Base-by-base conservation (phyloP, 2,888 invertebrate species). In the Gisinianus flammeolus region DNA sequence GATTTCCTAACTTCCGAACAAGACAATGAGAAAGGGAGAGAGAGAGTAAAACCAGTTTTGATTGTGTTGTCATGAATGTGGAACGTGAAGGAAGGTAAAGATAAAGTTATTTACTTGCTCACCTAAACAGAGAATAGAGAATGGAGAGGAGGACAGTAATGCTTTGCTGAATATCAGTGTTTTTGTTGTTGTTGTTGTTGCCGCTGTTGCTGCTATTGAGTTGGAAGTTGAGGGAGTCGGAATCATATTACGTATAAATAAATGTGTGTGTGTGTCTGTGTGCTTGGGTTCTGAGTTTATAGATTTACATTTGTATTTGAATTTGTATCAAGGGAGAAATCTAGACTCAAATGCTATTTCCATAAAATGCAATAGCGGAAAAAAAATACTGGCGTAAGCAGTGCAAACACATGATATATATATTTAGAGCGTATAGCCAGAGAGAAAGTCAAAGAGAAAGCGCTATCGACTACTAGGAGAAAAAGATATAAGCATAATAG, bases 321-420 rank as follows among this genome's bases (percentile, higher is more conserved):
- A 44, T 70, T 70, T 70, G 22, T 26, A 70, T 28, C 69, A 70
- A 70, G 69, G 69, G 69, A 70, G 69, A 52, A 70, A 70, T 70
- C 66, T n/a, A 66, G 30, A n/a, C 52, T 35, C 52, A 70, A 70
- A 70, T 70, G 52, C 26, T 52, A 70, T 70, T 70, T 70, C 44
- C 69, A 70, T 70, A 35, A 70, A 70, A 31, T 70, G 33, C 44
- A 44, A 70, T 26, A 35, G 69, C 24, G 12, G 26, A 70, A 26
- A 70, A 26, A 52, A 52, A 3, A 4, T 16, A n/a, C n/a, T 54
- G 44, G 16, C 16, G 44, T 44, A 16, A 44, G 44, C 6, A 16
- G 44, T 16, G 6, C 8, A 6, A 44, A 6, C 16, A 6, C 16
- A 44, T 44, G 16, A 44, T 44, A 16, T 6, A 6, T 10, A 10